phyloP scores from a whole-genome alignment of 2,888 invertebrate genomes.

The Ophonus ardosiacus region DNA sequence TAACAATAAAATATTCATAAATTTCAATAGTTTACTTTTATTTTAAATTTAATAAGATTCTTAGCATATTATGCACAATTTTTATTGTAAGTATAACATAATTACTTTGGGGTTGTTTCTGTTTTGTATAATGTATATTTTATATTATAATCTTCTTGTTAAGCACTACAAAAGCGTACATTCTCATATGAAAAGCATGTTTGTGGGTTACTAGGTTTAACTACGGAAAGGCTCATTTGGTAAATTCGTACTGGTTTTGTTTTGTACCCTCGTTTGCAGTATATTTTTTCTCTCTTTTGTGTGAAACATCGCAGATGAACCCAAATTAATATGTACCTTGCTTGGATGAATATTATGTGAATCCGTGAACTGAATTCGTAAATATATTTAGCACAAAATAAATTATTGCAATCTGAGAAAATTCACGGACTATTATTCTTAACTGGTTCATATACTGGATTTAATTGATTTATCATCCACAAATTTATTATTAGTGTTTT shows the following conservation, averaged over 20 bases:
- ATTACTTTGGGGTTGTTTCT: background rate
- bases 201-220: background rate
- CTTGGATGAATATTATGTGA: background rate
- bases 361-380: background rate
- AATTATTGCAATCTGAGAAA: no score
- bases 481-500: no score
- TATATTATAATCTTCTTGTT: background rate
- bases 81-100: background rate
- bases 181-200: background rate
- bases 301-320: background rate
- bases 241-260: background rate
- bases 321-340: background rate
- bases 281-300: slow-evolving; percentile 4
- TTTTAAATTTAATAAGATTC: no score
- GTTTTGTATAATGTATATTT: background rate
- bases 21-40: no score
- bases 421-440: no score
- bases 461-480: no score
- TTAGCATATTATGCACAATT: no score
- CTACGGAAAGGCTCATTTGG: background rate
- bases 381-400: background rate
- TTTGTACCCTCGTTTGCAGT: slow-evolving; percentile 5
- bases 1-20: no score
- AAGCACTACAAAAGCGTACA: background rate
- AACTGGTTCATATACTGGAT: no score